phyloP scores from a whole-genome alignment of 2,113 vertebrate genomes.

The Salvator merianae region DNA sequence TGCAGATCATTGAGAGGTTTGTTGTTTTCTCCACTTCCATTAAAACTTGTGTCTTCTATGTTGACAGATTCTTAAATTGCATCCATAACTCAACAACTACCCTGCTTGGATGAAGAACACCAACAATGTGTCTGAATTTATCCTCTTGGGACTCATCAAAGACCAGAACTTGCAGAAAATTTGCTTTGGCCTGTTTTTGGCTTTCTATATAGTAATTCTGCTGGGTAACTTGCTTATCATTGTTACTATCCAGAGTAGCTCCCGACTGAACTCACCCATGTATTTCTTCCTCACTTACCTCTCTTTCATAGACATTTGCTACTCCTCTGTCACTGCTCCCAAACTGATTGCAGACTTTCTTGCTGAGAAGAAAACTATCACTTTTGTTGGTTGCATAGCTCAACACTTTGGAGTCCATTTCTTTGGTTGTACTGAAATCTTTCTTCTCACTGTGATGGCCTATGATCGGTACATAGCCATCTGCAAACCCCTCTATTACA shows the following conservation, averaged over 20 bases:
- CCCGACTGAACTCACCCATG: conserved; percentile 59
- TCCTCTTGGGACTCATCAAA: conserved; percentile 49
- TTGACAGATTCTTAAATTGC: not conserved
- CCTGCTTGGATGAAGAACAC: not conserved
- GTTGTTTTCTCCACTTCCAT: no score
- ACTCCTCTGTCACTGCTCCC: conserved; percentile 57
- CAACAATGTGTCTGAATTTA: conserved; percentile 50
- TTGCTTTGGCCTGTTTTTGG: conserved; percentile 42
- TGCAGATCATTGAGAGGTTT: not conserved
- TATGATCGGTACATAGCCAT: conserved; percentile 60
- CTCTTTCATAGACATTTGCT: conserved; percentile 64
- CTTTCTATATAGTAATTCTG: conserved; percentile 26
- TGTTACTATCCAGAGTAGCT: conserved; percentile 39
- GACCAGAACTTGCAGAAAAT: conserved; percentile 19
- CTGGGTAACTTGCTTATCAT: conserved; percentile 51
- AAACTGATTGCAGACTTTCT: conserved; percentile 63
- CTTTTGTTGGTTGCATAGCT: conserved; percentile 54
- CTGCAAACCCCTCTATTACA: conserved; percentile 48
- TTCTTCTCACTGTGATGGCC: conserved; percentile 63
- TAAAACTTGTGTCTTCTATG: not conserved
- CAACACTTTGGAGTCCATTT: conserved; percentile 62
- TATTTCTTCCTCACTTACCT: conserved; percentile 63
- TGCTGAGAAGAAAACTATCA: conserved; percentile 41
- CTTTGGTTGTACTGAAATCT: conserved; percentile 62
- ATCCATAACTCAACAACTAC: not conserved